Evolutionary conservation across 2,113 vertebrate genomes (phyloP).

Genomic region (Periophthalmus modestus): DNA sequence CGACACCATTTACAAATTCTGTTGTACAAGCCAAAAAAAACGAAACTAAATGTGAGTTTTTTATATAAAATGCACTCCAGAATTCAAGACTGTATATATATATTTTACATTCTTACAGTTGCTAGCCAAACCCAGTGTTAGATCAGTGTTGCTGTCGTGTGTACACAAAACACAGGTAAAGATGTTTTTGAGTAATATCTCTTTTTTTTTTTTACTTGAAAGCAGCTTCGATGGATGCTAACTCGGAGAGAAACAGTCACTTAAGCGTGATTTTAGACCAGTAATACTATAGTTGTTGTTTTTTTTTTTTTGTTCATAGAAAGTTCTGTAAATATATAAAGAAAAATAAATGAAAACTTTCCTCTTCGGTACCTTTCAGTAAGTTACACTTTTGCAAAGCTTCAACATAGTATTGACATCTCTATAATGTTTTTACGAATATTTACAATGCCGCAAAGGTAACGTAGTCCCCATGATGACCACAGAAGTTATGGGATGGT

Average conservation of each 20-base stretch:
- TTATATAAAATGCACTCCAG: slow-evolving; percentile 69
- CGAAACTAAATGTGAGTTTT: slow-evolving; percentile 52
- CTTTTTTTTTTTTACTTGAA: slow-evolving; percentile 48
- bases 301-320: slow-evolving; percentile 49
- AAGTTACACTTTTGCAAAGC: slow-evolving; percentile 78
- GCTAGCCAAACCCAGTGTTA: slow-evolving; percentile 46
- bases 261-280: slow-evolving; percentile 61
- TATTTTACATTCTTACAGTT: slow-evolving; percentile 70
- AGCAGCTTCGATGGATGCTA: slow-evolving; percentile 62
- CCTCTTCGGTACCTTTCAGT: slow-evolving; percentile 54
- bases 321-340: slow-evolving; percentile 52
- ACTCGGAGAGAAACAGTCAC: slow-evolving; percentile 70
- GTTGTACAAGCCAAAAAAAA: slow-evolving; percentile 15
- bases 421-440: slow-evolving; percentile 70
- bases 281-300: slow-evolving; percentile 54
- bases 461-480: slow-evolving; percentile 63
- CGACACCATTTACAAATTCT: slow-evolving; percentile 18
- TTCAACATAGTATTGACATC: slow-evolving; percentile 76
- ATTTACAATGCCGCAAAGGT: slow-evolving; percentile 76
- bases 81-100: slow-evolving; percentile 37
- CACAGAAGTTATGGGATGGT: slow-evolving; percentile 59
- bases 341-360: slow-evolving; percentile 41
- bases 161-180: slow-evolving; percentile 51
- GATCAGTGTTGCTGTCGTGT: slow-evolving; percentile 53
- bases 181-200: slow-evolving; percentile 38